These are phyloP conservation scores for Gibbula magus DNA, from an alignment of 2,888 invertebrate species.

Conservation along the genomic window DNA sequence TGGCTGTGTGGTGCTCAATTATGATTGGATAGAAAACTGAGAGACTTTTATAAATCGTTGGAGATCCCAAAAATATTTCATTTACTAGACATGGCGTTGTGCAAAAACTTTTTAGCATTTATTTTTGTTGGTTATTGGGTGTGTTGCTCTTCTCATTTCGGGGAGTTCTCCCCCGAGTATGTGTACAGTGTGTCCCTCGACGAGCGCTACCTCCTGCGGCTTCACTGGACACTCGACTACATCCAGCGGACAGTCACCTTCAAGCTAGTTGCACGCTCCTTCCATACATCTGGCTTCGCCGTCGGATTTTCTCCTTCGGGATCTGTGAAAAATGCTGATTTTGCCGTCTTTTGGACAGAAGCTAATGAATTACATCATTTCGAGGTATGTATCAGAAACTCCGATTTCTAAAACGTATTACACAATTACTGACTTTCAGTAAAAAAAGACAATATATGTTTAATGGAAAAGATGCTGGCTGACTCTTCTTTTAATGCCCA, in stretches of 20 bases:
- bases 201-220: constrained; percentile 30
- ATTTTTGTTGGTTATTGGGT: no score
- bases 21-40: no score
- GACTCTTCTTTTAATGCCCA: no score
- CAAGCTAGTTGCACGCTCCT: constrained; percentile 33
- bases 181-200: constrained; percentile 32
- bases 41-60: no score
- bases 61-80: no score
- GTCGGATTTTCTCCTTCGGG: constrained; percentile 67
- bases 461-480: no score
- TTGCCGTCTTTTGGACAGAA: constrained; percentile 67
- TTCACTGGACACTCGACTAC: constrained; percentile 51
- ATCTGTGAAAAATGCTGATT: constrained; percentile 57
- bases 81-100: no score
- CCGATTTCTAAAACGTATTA: no score
- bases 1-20: background rate
- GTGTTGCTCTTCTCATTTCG: background rate
- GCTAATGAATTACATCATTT: constrained; percentile 51
- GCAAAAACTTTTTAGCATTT: no score
- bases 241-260: constrained; percentile 33
- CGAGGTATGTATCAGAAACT: constrained; percentile 56
- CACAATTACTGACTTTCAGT: no score
- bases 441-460: no score
- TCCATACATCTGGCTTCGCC: constrained; percentile 46
- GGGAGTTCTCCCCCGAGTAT: background rate